Evolutionary conservation across 2,888 invertebrate genomes (phyloP).

Genomic region (Polydrusus pterygomalis): DNA sequence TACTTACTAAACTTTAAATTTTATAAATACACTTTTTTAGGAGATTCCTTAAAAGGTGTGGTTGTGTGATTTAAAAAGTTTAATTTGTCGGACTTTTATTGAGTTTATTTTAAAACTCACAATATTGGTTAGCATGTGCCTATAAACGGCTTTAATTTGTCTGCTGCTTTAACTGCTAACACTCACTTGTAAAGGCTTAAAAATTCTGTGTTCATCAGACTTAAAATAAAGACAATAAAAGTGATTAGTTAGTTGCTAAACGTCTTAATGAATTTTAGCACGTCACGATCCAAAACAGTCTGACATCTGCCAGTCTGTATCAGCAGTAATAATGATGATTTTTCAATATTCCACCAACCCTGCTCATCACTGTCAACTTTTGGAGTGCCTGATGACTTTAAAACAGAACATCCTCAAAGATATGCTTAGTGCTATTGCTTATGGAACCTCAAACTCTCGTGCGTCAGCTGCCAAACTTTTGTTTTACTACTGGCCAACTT

Average conservation of each 20-base stretch:
- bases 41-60: too few species aligned
- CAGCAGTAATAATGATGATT: slow-evolving; percentile 97
- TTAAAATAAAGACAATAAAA: too few species aligned
- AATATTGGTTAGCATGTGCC: too few species aligned
- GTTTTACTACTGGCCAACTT: slow-evolving; percentile 99
- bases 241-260: too few species aligned
- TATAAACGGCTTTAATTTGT: too few species aligned
- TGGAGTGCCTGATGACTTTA: slow-evolving; percentile 96
- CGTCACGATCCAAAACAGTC: slow-evolving; percentile 80
- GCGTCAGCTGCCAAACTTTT: slow-evolving; percentile 97
- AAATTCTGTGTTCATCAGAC: too few species aligned
- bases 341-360: slow-evolving; percentile 96
- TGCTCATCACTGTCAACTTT: slow-evolving; percentile 95
- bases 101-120: too few species aligned
- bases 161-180: too few species aligned
- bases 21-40: too few species aligned
- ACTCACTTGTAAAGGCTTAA: too few species aligned
- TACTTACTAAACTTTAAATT: background rate
- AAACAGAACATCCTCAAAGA: slow-evolving; percentile 94
- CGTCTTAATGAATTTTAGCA: slow-evolving; percentile 57
- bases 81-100: too few species aligned
- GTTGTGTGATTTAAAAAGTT: too few species aligned
- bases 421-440: slow-evolving; percentile 95
- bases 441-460: slow-evolving; percentile 94
- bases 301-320: slow-evolving; percentile 89